Percentiles rank a stretch among this genome's conserved stretches.
These are phyloP conservation scores for Prunella fulvescens DNA, from an alignment of 2,113 vertebrate species.

Conservation along the genomic window DNA sequence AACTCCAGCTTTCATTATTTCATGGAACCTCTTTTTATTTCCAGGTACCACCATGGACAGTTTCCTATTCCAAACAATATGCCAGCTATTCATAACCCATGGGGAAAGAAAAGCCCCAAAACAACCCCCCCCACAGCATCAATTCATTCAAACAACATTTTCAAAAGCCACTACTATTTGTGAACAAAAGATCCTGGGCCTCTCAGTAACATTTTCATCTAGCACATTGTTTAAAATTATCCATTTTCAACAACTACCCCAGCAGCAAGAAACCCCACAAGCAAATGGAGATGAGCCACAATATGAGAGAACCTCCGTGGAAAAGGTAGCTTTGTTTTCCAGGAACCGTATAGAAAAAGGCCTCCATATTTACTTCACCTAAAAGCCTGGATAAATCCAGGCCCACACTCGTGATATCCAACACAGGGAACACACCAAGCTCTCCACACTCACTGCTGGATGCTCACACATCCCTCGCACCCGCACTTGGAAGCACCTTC, in stretches of 20 bases:
- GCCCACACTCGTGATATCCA: background rate
- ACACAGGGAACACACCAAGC: background rate
- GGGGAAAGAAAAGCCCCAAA: background rate
- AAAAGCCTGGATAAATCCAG: background rate
- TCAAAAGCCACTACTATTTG: background rate
- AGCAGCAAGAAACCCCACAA: background rate
- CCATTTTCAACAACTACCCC: background rate
- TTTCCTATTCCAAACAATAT: slow-evolving; percentile 26
- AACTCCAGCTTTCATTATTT: background rate
- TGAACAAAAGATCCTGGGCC: background rate
- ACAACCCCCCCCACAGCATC: background rate
- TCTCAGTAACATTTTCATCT: background rate
- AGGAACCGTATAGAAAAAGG: background rate
- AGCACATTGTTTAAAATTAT: background rate
- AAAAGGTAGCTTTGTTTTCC: background rate
- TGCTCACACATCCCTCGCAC: background rate
- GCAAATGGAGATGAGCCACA: background rate
- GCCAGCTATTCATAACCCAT: background rate
- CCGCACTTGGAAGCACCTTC: background rate
- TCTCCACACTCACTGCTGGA: background rate
- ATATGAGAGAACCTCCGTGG: fast-evolving
- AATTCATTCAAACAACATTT: background rate
- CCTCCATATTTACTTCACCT: background rate
- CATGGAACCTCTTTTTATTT: background rate
- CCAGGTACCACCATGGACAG: slow-evolving; percentile 6